These are phyloP conservation scores for Melieria omissa DNA, from an alignment of 2,888 invertebrate species.

Conservation along the genomic window DNA sequence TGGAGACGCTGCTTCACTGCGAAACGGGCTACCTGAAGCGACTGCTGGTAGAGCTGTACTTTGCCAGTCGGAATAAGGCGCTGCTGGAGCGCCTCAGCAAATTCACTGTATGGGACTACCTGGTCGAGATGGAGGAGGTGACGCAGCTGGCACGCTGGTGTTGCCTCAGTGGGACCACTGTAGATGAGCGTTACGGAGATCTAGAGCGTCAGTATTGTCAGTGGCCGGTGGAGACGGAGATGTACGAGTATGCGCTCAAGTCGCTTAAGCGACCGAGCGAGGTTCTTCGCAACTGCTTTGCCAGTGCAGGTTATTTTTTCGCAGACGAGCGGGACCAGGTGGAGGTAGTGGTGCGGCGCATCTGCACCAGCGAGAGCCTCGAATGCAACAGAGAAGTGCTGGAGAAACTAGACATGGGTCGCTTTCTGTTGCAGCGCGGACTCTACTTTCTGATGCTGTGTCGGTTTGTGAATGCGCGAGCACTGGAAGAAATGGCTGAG, in stretches of 20 bases:
- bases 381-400: slow-evolving; percentile 52
- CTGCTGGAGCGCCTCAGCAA: slow-evolving; percentile 62
- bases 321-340: slow-evolving; percentile 71
- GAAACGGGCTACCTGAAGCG: slow-evolving; percentile 55
- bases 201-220: slow-evolving; percentile 52
- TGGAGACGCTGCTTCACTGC: slow-evolving; percentile 61
- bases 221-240: slow-evolving; percentile 60
- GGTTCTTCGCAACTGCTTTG: slow-evolving; percentile 59
- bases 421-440: slow-evolving; percentile 52
- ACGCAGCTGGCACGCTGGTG: slow-evolving; percentile 59
- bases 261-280: slow-evolving; percentile 53
- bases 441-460: slow-evolving; percentile 54
- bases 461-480: slow-evolving; percentile 53
- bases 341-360: slow-evolving; percentile 71
- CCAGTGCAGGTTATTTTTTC: slow-evolving; percentile 72
- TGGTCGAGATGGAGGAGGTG: slow-evolving; percentile 53
- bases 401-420: slow-evolving; percentile 52
- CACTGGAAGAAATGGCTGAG: slow-evolving; percentile 54
- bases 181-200: slow-evolving; percentile 7
- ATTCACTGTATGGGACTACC: slow-evolving; percentile 58
- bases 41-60: slow-evolving; percentile 61
- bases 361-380: slow-evolving; percentile 67
- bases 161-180: not conserved
- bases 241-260: slow-evolving; percentile 59
- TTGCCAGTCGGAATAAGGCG: slow-evolving; percentile 57